phyloP scores from a whole-genome alignment of 2,797 vertebrate genomes.

The Acrossocheilus wenchowensis region DNA sequence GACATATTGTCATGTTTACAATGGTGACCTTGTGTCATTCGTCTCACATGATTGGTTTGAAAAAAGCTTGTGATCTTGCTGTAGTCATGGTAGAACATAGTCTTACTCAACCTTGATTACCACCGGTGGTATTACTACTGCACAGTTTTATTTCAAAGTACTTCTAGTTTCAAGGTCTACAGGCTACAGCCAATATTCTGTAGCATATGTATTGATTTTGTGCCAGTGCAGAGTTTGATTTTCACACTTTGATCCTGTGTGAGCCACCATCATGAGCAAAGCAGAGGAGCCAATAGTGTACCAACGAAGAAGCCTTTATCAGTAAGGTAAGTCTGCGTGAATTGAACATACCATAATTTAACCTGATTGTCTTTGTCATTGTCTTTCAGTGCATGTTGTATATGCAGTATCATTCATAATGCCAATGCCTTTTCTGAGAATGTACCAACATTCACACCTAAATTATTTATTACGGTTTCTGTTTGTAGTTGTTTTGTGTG shows the following conservation, averaged over 20 bases:
- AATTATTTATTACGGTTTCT: conserved; percentile 16
- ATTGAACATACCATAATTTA: neutral
- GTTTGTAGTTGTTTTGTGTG: neutral
- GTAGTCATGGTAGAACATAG: neutral
- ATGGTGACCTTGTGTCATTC: conserved; percentile 2
- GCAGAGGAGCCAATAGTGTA: neutral
- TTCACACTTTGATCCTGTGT: conserved; percentile 46
- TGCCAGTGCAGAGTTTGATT: conserved; percentile 28
- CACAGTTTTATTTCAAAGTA: conserved; percentile 33
- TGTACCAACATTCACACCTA: neutral
- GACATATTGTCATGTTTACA: neutral
- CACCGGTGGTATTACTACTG: neutral
- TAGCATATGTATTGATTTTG: conserved; percentile 38
- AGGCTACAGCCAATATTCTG: conserved; percentile 17
- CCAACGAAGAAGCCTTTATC: conserved; percentile 14
- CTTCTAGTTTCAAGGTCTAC: conserved; percentile 47
- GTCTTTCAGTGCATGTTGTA: neutral
- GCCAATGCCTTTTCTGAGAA: neutral
- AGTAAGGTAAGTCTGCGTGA: neutral
- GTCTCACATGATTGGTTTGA: neutral
- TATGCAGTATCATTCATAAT: neutral
- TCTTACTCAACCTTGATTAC: conserved; percentile 32
- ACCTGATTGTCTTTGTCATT: neutral
- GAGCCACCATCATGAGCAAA: neutral
- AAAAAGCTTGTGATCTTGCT: neutral